Base-by-base conservation (phyloP, 2,888 invertebrate genomes). In the Pachymerium ferrugineum region DNA sequence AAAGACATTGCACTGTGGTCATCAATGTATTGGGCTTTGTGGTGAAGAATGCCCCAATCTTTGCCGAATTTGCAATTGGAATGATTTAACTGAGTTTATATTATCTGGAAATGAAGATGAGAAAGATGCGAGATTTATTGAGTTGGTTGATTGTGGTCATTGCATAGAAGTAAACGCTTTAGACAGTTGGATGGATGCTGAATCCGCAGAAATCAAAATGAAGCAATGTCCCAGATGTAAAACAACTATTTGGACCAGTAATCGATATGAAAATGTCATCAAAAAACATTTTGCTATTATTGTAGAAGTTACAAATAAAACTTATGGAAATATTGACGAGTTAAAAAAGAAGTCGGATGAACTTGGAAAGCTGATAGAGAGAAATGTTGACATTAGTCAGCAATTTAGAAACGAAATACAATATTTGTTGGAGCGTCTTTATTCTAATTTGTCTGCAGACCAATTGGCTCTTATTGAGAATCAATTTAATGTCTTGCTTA, bases 141-240 rank as follows among this genome's bases (percentile, higher is more conserved):
- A 77, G 42, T 70, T 82, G 71, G 77, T 78, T 73, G 81, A 82
- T 74, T 82, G 82, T 74, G 76, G 77, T 4, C 82, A 82, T 71
- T 74, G 78, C 4, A 79, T 85, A 67, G 85, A 85, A 78, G 80
- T 67, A 1, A 74, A 76, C 19, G 81, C 79, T 0, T 74, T 85
- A 72, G 83, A 84, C 75, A 30, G 76, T 6, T 82, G 80, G 79
- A 73, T 73, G 73, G 10, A 31, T 6, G n/a, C 16, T 62, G 35
- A 67, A 1, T 67, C 29, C 12, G 47, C 38, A 8, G 74, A 79
- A 75, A 79, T 82, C 19, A 76, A 77, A 28, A 79, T 82, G 62
- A 84, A 83, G 76, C 73, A 74, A 0, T 89, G 89, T 78, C 89
- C 89, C 0, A 80, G 80, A 75, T 89, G 89, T 78, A 86, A 86